Evolutionary conservation across 2,888 invertebrate genomes (phyloP).

Genomic region (Serripes groenlandicus): DNA sequence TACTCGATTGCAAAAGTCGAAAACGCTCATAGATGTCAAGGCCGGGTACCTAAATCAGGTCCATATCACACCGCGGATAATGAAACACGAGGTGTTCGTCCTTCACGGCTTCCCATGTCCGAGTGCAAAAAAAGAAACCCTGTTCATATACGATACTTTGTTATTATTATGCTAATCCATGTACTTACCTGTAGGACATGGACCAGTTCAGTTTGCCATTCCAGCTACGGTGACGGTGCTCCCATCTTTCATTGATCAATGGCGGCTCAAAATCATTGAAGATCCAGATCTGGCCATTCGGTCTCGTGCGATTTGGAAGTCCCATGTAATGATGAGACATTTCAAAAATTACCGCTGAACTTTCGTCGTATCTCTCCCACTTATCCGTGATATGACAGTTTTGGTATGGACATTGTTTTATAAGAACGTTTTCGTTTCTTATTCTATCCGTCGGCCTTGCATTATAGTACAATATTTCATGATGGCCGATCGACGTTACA

Average conservation of each 20-base stretch:
- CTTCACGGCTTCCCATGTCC: no score
- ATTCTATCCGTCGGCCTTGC: neutral
- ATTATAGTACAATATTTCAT: conserved; percentile 2
- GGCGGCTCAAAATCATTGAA: conserved; percentile 5
- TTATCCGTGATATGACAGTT: conserved; percentile 11
- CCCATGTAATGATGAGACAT: neutral
- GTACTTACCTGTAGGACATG: conserved; percentile 3
- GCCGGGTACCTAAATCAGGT: no score
- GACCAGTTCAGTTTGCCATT: conserved; percentile 17
- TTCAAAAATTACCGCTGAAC: conserved; percentile 12
- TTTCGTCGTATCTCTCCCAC: neutral
- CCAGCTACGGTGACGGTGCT: conserved; percentile 8
- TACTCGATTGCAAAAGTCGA: no score
- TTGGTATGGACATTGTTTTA: neutral
- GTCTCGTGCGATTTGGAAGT: no score
- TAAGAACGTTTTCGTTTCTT: neutral
- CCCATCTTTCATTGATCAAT: neutral
- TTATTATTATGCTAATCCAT: neutral
- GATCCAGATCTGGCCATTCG: conserved; percentile 3
- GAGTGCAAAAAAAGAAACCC: no score
- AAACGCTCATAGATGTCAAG: no score
- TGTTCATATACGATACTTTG: neutral
- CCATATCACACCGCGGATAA: neutral
- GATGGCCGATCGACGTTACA: neutral
- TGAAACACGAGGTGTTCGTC: neutral